Base-by-base conservation (phyloP, 1,140 invertebrate genomes). In the Calephelis nemesis region DNA sequence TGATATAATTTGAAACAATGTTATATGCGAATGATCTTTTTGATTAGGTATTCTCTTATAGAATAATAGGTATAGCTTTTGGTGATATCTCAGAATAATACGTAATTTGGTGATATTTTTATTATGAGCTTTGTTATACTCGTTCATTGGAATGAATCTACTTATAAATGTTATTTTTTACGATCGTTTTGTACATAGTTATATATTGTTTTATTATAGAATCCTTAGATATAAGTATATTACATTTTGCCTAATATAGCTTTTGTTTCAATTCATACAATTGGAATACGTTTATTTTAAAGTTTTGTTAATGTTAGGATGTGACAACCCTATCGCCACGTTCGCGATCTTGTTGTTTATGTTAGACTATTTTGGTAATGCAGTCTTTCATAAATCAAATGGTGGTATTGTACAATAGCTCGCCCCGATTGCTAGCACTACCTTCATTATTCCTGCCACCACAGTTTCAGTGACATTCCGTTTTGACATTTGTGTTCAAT, bases 61-160 rank as follows among this genome's bases (percentile, higher is more conserved):
- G 66, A 72, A 45, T 67, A 13, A 45, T 72, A 78, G 72, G 80
- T 72, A 78, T 77, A 75, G 82, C 82, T 83, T 80, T 80, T 71
- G 77, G 82, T 85, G 83, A 87, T 87, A 88, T 83, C 77, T 84
- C 73, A 76, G 82, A 75, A 79, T 75, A 81, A 89, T 91, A 91
- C 88, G 88, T 91, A 91, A 90, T 82, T 81, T 75, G 81, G 88
- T 91, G 88, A 91, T 91, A 91, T 86, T 84, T 82, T 63, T 79
- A 79, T 83, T 81, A 80, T 80, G 81, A 88, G 83, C 86, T 85
- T 88, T 90, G 85, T 63, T 72, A 75, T 72, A 70, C 65, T 66
- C 77, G 75, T 76, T 84, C 75, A 60, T 80, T 84, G 82, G 78
- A 82, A 74, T 76, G 65, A 70, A 71, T 65, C 69, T 84, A 82